Evolutionary conservation across 2,888 invertebrate genomes (phyloP), one percentile per base, ranked within the genome.

Genomic region (Hetaerina titia): DNA sequence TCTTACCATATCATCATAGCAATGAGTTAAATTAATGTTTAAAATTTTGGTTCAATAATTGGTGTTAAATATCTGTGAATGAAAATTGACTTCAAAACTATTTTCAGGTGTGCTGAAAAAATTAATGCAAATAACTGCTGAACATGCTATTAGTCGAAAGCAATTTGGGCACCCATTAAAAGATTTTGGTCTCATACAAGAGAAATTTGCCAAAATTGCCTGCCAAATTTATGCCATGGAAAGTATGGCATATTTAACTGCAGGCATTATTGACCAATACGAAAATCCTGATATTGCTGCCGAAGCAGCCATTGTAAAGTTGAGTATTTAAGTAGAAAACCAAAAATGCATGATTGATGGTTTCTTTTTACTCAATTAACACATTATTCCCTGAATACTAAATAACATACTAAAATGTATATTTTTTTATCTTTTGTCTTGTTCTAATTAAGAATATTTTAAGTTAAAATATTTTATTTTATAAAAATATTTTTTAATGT

Each of bases 251-350:
- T 99, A 99, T 96, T 97, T 98, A 96, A 98, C 99, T 0, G 98
- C 98, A 0, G 98, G 98, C 0, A 96, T 99, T 13, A 96, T 98
- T 57, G 99, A 99, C 96, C 97, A 97, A 0, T 98, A 98, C 95
- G 97, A 98, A 63, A 97, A 98, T n/a, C 98, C 98, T 95, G 99
- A 99, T 96, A 97, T 98, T 69, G 97, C 98, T 11, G 95, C 99
- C 63, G 99, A 99, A 96, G 97, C 98, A 89, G 98, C 98, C 9
- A 98, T 99, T 96, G 98, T 98, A 95, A 98, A 99, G 97, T 98
- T 97, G 95, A 96, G 96, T 95, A 96, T 96, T 90, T 74, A 31
- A 15, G 13, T 81, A 69, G 81, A 81, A 0, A 45, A 45, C 45
- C 45, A 45, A 4, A 45, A 45, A 45, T 45, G 45, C 45, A 45